Conservation (phyloP, 2,888 invertebrate genomes). For the Pseudococcus viburni region DNA sequence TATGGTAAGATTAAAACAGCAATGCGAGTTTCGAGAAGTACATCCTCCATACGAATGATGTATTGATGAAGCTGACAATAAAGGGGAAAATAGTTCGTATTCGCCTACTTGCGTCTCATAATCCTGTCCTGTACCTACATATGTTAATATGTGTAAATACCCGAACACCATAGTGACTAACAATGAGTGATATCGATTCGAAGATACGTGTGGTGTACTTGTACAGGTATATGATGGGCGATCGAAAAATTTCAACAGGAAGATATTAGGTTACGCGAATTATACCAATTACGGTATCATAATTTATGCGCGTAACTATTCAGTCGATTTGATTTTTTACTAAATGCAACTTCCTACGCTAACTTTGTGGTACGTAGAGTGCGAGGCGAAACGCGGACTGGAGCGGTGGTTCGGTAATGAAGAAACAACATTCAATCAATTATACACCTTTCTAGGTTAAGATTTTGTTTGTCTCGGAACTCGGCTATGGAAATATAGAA, state of each 20-base stretch:
- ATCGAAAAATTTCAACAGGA: slow-evolving; percentile 17
- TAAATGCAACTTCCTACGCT: slow-evolving; percentile 45
- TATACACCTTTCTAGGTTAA: slow-evolving; percentile 43
- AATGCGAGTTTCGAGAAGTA: too few species aligned
- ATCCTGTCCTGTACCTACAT: background rate
- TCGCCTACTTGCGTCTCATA: background rate
- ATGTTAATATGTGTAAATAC: background rate
- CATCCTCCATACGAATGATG: too few species aligned
- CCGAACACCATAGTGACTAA: background rate
- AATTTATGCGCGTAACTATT: slow-evolving; percentile 45
- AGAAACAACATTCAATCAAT: slow-evolving; percentile 52
- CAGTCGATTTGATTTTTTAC: slow-evolving; percentile 18
- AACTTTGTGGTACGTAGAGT: background rate
- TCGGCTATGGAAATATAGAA: background rate
- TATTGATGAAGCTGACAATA: too few species aligned
- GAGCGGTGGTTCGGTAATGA: slow-evolving; percentile 13
- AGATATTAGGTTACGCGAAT: background rate
- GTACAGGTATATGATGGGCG: background rate
- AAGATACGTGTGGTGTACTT: background rate
- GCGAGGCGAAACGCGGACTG: background rate
- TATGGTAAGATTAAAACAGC: too few species aligned
- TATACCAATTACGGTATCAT: slow-evolving; percentile 43
- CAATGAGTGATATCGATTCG: background rate
- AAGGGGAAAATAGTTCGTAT: too few species aligned
- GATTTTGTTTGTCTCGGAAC: slow-evolving; percentile 39